A percentile compares a stretch with the other conserved stretches of the same genome.
phyloP scores from a whole-genome alignment of 2,113 vertebrate genomes.

The Cardinalis cardinalis region DNA sequence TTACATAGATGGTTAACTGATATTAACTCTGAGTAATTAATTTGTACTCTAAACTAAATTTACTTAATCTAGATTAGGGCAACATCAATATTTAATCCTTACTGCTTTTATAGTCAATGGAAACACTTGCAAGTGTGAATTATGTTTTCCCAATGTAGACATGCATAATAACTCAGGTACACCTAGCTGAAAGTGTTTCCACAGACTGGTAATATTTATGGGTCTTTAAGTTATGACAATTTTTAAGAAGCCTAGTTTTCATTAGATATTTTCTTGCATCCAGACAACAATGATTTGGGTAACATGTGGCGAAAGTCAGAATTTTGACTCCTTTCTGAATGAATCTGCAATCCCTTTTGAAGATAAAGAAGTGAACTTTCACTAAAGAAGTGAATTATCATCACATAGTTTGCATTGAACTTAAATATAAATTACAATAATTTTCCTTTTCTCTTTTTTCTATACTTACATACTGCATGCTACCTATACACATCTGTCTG shows the following conservation, averaged over 20 bases:
- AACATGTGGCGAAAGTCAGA: neutral
- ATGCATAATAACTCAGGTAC: neutral
- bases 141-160: neutral
- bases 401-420: neutral
- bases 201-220: neutral
- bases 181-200: neutral
- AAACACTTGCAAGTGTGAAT: neutral
- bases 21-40: neutral
- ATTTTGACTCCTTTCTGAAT: neutral
- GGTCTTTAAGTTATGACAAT: neutral
- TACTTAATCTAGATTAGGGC: neutral
- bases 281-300: neutral
- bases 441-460: neutral
- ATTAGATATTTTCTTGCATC: neutral
- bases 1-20: neutral
- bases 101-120: neutral
- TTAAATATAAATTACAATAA: neutral
- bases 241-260: neutral
- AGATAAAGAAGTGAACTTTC: neutral
- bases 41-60: neutral
- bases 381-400: neutral
- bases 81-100: neutral
- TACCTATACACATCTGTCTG: neutral
- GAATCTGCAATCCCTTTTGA: neutral
- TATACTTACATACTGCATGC: neutral